Base-by-base conservation (phyloP, 2,113 vertebrate genomes). In the Dasyornis broadbenti region DNA sequence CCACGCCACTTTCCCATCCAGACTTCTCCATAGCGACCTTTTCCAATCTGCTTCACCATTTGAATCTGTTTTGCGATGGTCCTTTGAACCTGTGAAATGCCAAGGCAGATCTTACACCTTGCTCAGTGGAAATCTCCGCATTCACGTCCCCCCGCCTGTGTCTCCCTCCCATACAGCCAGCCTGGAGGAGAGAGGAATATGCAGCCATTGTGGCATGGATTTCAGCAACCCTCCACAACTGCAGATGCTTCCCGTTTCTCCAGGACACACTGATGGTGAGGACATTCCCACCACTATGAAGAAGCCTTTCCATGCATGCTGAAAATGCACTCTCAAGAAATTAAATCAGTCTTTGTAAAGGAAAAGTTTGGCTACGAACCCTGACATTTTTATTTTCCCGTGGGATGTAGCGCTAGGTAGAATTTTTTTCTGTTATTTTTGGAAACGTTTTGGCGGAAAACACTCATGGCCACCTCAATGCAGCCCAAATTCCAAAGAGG, bases 11-110 rank as follows among this genome's bases (percentile, higher is more conserved):
- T 98, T 68, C 99, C 99, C 99, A 99, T 99, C 99, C 99, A 99
- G 71, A 99, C 99, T 95, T 99, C 99, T 61, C 99, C 99, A 8
- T 99, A 99, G 86, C 99, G 98, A 50, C 99, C 99, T 98, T 99
- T 99, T 21, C 99, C 99, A 64, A 99, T 99, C 98, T 99, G 99
- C 94, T 99, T 99, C 92, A 99, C 98, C 99, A 99, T 99, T 90
- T 99, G 99, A 97, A 99, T 99, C 98, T 99, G 99, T 96, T 99
- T 99, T 60, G 99, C 99, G 23, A 99, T 99, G 7, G 99, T 99
- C 96, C 99, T 98, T 97, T 99, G 99, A 71, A 99, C 99, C 99
- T 99, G 95, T 42, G 17, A 95, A 96, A 94, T 15, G 79, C 77
- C 88, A 27, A 94, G 82, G 81, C 3, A n/a, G 22, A 19, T 11